Base-by-base conservation (phyloP, 2,113 vertebrate species). In the Gambusia affinis region DNA sequence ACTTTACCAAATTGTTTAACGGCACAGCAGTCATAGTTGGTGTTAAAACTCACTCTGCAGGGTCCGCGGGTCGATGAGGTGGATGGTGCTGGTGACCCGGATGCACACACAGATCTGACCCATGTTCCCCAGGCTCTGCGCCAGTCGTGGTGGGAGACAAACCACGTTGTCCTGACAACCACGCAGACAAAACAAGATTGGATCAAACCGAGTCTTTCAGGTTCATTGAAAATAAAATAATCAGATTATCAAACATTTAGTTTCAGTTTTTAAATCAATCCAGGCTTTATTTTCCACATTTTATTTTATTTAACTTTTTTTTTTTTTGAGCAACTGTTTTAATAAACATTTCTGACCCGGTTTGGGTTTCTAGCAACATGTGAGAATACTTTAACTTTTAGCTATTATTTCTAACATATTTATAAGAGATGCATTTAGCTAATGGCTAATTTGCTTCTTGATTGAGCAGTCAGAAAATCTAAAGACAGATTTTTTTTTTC, bases 111-210 rank as follows among this genome's bases (percentile, higher is more conserved):
- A 99, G 85, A 99, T 95, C 90, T 99, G 98, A 81, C 92, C 95
- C 95, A 99, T 96, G 93, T 99, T 99, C 33, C 98, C 98, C 76
- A 99, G 91, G 29, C 96, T 97, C 89, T 98, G 98, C 0, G 98
- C 98, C 90, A 99, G 91, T 76, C 95, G 97, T 60, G 97, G 96
- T 11, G 98, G 96, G 72, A 99, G 94, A 78, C 98, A 99, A 28
- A 99, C 97, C 4, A 99, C 95, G 0, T 96, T 97, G 94, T 99
- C 98, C 98, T 99, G 75, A 79, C 12, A 79, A 93, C 84, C 78
- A 64, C 73, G 75, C 22, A 81, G 60, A 62, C 42, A 75, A 76
- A 63, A 79, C 68, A 84, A 75, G 71, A 0, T 69, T 47, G 74
- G 71, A 62, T 67, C n/a, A 15, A 2, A 14, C 27, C 4, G 8